phyloP scores from a whole-genome alignment of 1,140 invertebrate species.

The Chrysoperla carnea region DNA sequence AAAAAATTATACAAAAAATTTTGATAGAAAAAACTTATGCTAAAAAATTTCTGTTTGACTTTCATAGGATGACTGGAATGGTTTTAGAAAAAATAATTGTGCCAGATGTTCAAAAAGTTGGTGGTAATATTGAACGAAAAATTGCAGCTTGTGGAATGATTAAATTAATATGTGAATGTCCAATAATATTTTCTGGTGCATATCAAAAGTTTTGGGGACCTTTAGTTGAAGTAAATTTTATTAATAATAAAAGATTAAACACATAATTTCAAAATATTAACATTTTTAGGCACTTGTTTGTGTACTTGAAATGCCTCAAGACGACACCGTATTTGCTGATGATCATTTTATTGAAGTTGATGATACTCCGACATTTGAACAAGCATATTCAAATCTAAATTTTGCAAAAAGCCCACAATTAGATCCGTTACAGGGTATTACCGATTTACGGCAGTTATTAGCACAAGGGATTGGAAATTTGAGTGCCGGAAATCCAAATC shows the following conservation, averaged over 20 bases:
- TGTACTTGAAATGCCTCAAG: slow-evolving; percentile 75
- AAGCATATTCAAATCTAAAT: slow-evolving; percentile 70
- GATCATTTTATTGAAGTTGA: slow-evolving; percentile 79
- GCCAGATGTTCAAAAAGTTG: slow-evolving; percentile 71
- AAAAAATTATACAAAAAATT: too few relatives aligned
- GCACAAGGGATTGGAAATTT: slow-evolving; percentile 49
- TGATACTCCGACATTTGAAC: slow-evolving; percentile 73
- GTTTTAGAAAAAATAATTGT: slow-evolving; percentile 78
- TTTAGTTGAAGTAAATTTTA: slow-evolving; percentile 38
- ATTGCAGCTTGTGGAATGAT: slow-evolving; percentile 77
- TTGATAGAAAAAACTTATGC: too few relatives aligned
- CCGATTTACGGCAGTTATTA: slow-evolving; percentile 50
- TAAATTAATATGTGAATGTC: slow-evolving; percentile 65
- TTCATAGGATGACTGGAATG: slow-evolving; percentile 81
- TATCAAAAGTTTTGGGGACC: slow-evolving; percentile 43
- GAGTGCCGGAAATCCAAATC: slow-evolving; percentile 37
- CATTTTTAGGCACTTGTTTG: slow-evolving; percentile 53
- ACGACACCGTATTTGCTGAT: slow-evolving; percentile 57
- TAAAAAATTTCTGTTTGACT: too few relatives aligned
- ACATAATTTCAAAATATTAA: background rate
- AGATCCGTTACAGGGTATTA: slow-evolving; percentile 46
- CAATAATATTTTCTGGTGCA: slow-evolving; percentile 38
- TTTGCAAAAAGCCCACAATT: slow-evolving; percentile 58
- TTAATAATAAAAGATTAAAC: background rate
- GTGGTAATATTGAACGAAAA: slow-evolving; percentile 66